phyloP scores from a whole-genome alignment of 2,888 invertebrate genomes.

The Nycteola revayana region DNA sequence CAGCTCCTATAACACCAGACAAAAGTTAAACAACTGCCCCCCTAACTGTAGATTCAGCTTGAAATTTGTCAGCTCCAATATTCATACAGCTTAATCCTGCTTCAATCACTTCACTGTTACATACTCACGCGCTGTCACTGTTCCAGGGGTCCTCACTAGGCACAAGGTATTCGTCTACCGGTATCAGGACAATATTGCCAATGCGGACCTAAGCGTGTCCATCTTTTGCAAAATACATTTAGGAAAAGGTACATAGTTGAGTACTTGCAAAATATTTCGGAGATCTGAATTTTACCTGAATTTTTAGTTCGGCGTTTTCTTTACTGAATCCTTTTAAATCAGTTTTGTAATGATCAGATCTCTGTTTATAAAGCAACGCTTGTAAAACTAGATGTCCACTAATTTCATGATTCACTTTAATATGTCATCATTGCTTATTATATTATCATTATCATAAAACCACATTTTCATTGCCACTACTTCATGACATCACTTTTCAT shows the following conservation, averaged over 20 bases:
- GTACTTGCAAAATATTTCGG: slow-evolving; percentile 1
- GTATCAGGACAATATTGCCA: slow-evolving; percentile 76
- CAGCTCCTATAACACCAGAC: too few relatives aligned
- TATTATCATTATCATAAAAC: background rate
- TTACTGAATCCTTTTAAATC: too few relatives aligned
- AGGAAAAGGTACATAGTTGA: slow-evolving; percentile 76
- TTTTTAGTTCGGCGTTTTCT: too few relatives aligned
- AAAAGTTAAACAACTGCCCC: too few relatives aligned
- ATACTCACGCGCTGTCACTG: slow-evolving; percentile 46
- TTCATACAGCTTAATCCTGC: slow-evolving; percentile 13
- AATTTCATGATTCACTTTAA: slow-evolving; percentile 23
- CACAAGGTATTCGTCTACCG: slow-evolving; percentile 78
- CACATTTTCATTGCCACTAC: background rate
- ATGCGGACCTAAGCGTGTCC: slow-evolving; percentile 77
- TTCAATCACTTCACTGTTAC: slow-evolving; percentile 26
- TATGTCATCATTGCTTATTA: slow-evolving; percentile 23
- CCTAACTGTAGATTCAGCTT: too few relatives aligned
- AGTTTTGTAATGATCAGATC: too few relatives aligned
- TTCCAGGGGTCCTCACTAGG: slow-evolving; percentile 79
- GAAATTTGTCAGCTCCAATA: too few relatives aligned
- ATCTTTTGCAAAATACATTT: slow-evolving; percentile 81
- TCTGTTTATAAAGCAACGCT: too few relatives aligned
- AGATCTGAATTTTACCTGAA: slow-evolving; percentile 8
- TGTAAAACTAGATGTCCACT: slow-evolving; percentile 41
- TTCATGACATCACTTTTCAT: too few relatives aligned